Percentiles rank a stretch among this genome's conserved stretches.
Evolutionary conservation across 2,797 vertebrate species (phyloP).

Genomic region (Phoeniculus purpureus): DNA sequence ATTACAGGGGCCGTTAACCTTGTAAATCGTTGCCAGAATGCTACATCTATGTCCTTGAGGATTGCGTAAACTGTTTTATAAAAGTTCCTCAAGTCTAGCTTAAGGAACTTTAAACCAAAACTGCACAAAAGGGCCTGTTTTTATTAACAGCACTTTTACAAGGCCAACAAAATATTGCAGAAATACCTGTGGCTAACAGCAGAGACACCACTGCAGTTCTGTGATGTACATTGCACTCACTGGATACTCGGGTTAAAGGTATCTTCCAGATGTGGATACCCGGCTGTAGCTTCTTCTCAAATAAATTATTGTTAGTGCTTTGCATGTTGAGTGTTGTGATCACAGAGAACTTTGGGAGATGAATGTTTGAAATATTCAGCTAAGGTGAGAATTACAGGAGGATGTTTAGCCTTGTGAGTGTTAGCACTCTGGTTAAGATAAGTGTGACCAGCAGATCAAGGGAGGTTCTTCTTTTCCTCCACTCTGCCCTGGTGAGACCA

Average conservation of each 20-base stretch:
- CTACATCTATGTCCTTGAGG: conserved; percentile 2
- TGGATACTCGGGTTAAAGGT: background rate
- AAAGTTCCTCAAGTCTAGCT: background rate
- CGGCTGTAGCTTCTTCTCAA: background rate
- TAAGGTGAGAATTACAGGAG: background rate
- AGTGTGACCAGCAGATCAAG: too few species aligned
- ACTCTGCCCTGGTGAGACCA: too few species aligned
- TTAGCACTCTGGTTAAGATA: background rate
- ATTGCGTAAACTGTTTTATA: conserved; percentile 40
- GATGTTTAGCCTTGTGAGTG: background rate
- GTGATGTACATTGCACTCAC: background rate
- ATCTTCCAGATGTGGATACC: background rate
- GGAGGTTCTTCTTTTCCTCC: too few species aligned
- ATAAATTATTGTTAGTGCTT: background rate
- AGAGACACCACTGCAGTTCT: background rate
- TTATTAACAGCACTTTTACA: background rate
- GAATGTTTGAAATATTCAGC: background rate
- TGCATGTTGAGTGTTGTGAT: background rate
- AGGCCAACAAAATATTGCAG: background rate
- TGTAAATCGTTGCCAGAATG: conserved; percentile 24
- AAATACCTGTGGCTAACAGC: background rate
- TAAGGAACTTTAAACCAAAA: background rate
- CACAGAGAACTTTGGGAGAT: background rate
- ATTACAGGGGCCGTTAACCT: conserved; percentile 34
- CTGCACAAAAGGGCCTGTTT: background rate